These are phyloP conservation scores for Micromussa lordhowensis DNA, from an alignment of 92 coral and sea anemone species.

Conservation along the genomic window DNA sequence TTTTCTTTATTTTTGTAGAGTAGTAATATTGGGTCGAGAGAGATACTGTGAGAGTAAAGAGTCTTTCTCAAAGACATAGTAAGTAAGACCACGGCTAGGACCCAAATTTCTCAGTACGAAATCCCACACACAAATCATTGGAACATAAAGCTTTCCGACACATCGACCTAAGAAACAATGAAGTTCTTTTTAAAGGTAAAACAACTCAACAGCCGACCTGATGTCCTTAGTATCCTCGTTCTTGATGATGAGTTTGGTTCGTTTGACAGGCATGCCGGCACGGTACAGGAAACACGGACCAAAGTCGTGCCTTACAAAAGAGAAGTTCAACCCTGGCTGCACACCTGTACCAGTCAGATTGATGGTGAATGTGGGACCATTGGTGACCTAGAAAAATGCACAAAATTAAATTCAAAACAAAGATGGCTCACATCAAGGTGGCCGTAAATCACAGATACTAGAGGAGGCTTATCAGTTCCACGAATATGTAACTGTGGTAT, in stretches of 20 bases:
- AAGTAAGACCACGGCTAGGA: neutral
- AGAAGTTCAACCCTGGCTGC: slow-evolving; percentile 90
- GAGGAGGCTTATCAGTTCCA: no score
- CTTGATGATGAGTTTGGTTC: slow-evolving; percentile 77
- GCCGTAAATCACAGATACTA: neutral
- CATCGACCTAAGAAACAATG: neutral
- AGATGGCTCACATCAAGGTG: neutral
- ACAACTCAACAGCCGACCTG: slow-evolving; percentile 56
- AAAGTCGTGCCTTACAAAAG: slow-evolving; percentile 89
- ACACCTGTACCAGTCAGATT: slow-evolving; percentile 92
- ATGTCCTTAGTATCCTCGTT: slow-evolving; percentile 92
- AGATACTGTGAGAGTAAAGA: neutral
- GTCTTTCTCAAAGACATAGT: no score
- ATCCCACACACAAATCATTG: neutral
- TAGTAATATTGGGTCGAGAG: neutral
- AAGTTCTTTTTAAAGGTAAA: neutral
- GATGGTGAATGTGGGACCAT: slow-evolving; percentile 91
- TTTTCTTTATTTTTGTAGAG: no score
- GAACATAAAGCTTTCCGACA: neutral
- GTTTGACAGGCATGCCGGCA: slow-evolving; percentile 93
- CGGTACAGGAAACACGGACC: slow-evolving; percentile 99
- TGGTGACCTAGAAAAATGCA: slow-evolving; percentile 76
- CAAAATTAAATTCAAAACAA: neutral
- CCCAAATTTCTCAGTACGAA: neutral
- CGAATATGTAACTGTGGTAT: no score